Evolutionary conservation across 2,797 vertebrate species (phyloP), one percentile per base, ranked within the genome.

Genomic region (Lepilemur ruficaudatus): DNA sequence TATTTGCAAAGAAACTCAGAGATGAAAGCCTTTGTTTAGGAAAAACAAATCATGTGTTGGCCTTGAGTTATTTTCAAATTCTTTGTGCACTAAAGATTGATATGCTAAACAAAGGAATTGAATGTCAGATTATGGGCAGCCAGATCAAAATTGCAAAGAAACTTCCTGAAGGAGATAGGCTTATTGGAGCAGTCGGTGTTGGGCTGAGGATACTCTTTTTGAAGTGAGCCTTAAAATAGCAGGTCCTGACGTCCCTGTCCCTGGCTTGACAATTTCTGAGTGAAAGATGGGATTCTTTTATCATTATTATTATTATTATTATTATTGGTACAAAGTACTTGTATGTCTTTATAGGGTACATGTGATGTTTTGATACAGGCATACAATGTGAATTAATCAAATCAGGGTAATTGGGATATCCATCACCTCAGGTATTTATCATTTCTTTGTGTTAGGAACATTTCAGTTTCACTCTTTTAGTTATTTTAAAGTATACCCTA

Each of bases 21-120:
- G 82, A 75, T 79, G 41, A 91, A 91, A 96, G 63, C 59, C 43
- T 91, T 88, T 76, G 25, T 92, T 94, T 95, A 73, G 73, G 63
- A 59, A 57, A 76, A 90, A 8, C 18, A 87, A 93, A 46, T 85
- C 30, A 76, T 76, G 25, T 91, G 55, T 89, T 91, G 79, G 38
- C 63, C 78, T 50, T 72, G 69, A 86, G 52, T 90, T 63, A 46
- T 55, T 91, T 82, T 76, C 14, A 82, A 82, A 70, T 80, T 91
- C 70, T 90, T 94, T 78, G 52, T 89, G 18, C 28, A 10, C 50
- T 87, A 12, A 89, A 90, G 52, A 88, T 80, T 25, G 55, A 83
- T 35, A 41, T 1, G 65, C 50, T 78, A 84, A 59, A 46, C 43
- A 35, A 32, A 79, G 32, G 61, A 87, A 63, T 61, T n/a, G 48